Conservation (phyloP, 2,797 vertebrate genomes). For the Champsocephalus esox region DNA sequence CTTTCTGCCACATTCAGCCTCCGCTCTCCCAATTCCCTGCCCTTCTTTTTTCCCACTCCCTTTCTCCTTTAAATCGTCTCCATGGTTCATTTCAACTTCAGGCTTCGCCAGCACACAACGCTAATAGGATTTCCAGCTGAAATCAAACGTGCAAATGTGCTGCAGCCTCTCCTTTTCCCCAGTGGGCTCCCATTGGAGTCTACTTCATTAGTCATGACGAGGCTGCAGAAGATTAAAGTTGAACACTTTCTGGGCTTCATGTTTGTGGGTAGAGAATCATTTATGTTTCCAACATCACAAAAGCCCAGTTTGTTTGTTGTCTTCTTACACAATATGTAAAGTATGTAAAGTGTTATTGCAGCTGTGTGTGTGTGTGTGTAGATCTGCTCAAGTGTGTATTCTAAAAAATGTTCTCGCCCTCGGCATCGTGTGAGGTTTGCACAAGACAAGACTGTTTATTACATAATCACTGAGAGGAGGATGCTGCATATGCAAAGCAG, state of each 20-base stretch:
- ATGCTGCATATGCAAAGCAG: conserved; percentile 2
- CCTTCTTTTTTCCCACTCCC: conserved; percentile 32
- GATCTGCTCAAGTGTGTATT: conserved; percentile 29
- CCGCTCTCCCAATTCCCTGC: conserved; percentile 13
- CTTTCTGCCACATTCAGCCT: conserved; percentile 25
- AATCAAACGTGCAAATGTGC: conserved; percentile 78
- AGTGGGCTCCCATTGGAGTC: conserved; percentile 52
- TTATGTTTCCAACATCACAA: conserved; percentile 34
- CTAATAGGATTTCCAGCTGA: conserved; percentile 79
- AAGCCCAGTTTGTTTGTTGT: conserved; percentile 33
- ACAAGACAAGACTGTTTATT: conserved; percentile 49
- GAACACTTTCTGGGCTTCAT: conserved; percentile 40
- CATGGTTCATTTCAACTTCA: conserved; percentile 72
- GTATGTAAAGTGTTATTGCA: neutral
- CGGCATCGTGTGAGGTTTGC: conserved; percentile 22
- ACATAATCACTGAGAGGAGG: conserved; percentile 33
- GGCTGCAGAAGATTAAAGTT: conserved; percentile 51
- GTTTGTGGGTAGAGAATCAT: conserved; percentile 35
- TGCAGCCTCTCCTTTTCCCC: conserved; percentile 51
- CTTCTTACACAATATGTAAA: conserved; percentile 38
- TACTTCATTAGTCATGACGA: conserved; percentile 55
- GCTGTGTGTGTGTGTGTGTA: neutral
- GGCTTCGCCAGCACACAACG: conserved; percentile 51
- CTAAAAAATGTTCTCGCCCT: conserved; percentile 46
- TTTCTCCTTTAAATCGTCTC: conserved; percentile 68